These are phyloP conservation scores for Heloderma charlesbogerti DNA, from an alignment of 2,113 vertebrate species.

Conservation along the genomic window DNA sequence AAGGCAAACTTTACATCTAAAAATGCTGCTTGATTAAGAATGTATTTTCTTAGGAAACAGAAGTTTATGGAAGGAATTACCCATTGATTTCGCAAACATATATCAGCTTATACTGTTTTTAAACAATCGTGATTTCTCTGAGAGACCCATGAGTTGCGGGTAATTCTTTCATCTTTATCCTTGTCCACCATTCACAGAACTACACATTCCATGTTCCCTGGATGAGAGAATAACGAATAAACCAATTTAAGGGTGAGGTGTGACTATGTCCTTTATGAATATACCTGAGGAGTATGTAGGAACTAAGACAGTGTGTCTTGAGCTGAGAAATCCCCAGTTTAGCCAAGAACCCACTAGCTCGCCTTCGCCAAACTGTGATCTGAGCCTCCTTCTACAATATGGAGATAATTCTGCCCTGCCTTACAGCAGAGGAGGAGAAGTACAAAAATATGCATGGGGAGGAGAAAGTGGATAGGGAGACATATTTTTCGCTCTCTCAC, in stretches of 20 bases:
- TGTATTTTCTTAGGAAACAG: not conserved
- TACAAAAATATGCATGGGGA: too few species aligned
- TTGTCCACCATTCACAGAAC: not conserved
- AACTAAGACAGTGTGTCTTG: not conserved
- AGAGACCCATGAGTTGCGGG: too few species aligned
- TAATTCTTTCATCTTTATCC: not conserved
- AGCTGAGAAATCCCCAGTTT: not conserved
- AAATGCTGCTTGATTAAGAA: not conserved
- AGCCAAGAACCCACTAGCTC: not conserved
- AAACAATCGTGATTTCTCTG: not conserved
- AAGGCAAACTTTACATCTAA: not conserved
- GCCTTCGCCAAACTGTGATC: too few species aligned
- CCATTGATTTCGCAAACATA: not conserved
- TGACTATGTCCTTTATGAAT: not conserved
- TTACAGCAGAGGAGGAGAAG: too few species aligned
- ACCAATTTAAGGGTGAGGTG: not conserved
- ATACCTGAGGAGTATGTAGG: not conserved
- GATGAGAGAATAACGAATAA: not conserved
- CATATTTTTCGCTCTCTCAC: too few species aligned
- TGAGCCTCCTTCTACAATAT: not conserved
- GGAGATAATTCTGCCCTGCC: not conserved
- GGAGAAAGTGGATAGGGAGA: too few species aligned
- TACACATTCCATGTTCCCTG: not conserved
- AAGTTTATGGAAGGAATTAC: not conserved
- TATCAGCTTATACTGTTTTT: not conserved